Conservation (phyloP, 2,888 invertebrate species). For the Nudaria mundana region DNA sequence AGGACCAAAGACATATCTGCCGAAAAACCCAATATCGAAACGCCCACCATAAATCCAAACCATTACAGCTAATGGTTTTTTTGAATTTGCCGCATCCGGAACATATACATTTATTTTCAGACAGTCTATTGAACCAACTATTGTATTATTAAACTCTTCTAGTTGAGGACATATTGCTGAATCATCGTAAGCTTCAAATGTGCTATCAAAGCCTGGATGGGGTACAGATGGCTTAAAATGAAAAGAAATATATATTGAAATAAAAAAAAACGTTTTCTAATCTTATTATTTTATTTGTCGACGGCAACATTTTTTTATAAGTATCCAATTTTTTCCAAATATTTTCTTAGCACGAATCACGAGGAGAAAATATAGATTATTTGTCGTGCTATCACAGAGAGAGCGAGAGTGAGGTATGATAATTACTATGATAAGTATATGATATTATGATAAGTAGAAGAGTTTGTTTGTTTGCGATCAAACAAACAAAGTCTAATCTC, state of each 20-base stretch:
- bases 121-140: slow-evolving; percentile 46
- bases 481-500: no score
- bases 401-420: no score
- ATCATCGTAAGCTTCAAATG: slow-evolving; percentile 53
- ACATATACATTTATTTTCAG: slow-evolving; percentile 52
- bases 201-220: slow-evolving; percentile 38
- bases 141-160: slow-evolving; percentile 33
- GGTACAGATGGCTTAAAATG: slow-evolving; percentile 44
- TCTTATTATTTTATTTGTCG: no score
- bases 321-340: no score
- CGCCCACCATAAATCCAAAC: slow-evolving; percentile 55
- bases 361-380: no score
- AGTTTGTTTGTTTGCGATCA: no score
- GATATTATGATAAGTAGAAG: no score
- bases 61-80: slow-evolving; percentile 45
- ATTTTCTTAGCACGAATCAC: no score
- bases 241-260: not conserved
- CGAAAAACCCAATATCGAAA: slow-evolving; percentile 40
- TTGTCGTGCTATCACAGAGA: no score
- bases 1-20: slow-evolving; percentile 42
- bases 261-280: no score
- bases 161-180: slow-evolving; percentile 51
- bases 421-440: no score
- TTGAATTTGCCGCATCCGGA: slow-evolving; percentile 41
- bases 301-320: no score